Base-by-base conservation (phyloP, 2,797 vertebrate species). In the Poeciliopsis turneri region DNA sequence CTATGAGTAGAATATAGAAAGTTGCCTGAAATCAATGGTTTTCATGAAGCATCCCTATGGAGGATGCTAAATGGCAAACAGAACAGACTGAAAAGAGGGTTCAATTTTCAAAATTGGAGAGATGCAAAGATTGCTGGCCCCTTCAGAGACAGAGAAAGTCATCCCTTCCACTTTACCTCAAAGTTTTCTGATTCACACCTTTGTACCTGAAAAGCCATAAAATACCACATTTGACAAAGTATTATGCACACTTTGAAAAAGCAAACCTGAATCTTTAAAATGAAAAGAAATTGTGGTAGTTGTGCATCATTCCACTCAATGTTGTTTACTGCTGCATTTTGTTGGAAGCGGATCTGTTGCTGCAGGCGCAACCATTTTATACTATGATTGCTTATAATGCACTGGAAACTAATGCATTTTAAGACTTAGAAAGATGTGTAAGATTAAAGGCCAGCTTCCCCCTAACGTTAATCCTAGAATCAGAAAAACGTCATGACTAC, bases 391-490 rank as follows among this genome's bases (percentile, higher is more conserved):
- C 53, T 69, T 76, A 68, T 80, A 81, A 86, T 82, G 81, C 77
- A 84, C 88, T 74, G 49, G 45, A 74, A 86, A 83, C 41, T 83
- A 81, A 87, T 90, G 72, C 76, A 77, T 80, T 84, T 83, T 46
- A 82, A 82, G 85, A 90, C 89, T 91, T 86, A 87, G 85, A 78
- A 76, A 61, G 73, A 73, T 51, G 74, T 4, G 2, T 78, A 30
- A 72, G 82, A 85, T 82, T 87, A 79, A 91, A 91, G 87, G 82
- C 77, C 83, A 91, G 81, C 84, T 92, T 86, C 51, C 79, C 70
- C 72, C 51, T 12, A 78, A 84, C 87, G 90, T 70, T 81, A 81
- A 93, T 92, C 85, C 84, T 76, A 76, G 70, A 87, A 80, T 82
- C 75, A 78, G 76, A 84, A 74, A 86, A 90, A 90, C 84, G 88